These are phyloP conservation scores for Zoanthus sociatus DNA, from an alignment of 92 coral and sea anemone genomes.

Conservation along the genomic window DNA sequence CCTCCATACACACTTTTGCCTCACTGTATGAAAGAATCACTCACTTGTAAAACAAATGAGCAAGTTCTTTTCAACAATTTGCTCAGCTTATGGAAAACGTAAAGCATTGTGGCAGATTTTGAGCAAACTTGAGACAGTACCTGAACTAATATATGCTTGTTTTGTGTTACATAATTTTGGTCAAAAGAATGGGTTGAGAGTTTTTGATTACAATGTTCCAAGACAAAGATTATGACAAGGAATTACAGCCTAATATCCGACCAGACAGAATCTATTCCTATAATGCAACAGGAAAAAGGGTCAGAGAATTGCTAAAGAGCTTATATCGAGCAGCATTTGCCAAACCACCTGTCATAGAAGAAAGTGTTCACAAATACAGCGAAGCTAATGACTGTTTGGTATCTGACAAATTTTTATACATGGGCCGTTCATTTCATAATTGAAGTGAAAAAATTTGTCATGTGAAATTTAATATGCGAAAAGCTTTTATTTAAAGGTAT, in stretches of 20 bases:
- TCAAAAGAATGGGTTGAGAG: not conserved
- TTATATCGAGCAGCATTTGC: constrained; percentile 58
- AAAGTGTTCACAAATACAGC: no score
- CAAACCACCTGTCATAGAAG: constrained; percentile 10
- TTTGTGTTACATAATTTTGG: not conserved
- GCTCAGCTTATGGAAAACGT: constrained; percentile 42
- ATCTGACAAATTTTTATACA: no score
- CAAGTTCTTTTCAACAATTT: constrained; percentile 16
- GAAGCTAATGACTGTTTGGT: no score
- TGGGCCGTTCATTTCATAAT: no score
- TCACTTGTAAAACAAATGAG: constrained; percentile 13
- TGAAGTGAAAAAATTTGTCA: no score
- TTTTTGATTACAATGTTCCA: not conserved
- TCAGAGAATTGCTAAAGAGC: constrained; percentile 50
- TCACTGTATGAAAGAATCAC: constrained; percentile 38
- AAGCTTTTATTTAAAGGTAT: no score
- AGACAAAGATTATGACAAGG: not conserved
- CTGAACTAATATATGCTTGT: not conserved
- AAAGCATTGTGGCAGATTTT: not conserved
- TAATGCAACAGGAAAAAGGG: constrained; percentile 53
- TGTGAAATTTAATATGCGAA: no score
- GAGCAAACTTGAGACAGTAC: not conserved
- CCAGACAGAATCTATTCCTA: constrained; percentile 55
- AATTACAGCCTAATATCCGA: constrained; percentile 34
- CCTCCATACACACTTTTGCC: constrained; percentile 51